Evolutionary conservation across 2,888 invertebrate genomes (phyloP).

Genomic region (Chesias legatella): DNA sequence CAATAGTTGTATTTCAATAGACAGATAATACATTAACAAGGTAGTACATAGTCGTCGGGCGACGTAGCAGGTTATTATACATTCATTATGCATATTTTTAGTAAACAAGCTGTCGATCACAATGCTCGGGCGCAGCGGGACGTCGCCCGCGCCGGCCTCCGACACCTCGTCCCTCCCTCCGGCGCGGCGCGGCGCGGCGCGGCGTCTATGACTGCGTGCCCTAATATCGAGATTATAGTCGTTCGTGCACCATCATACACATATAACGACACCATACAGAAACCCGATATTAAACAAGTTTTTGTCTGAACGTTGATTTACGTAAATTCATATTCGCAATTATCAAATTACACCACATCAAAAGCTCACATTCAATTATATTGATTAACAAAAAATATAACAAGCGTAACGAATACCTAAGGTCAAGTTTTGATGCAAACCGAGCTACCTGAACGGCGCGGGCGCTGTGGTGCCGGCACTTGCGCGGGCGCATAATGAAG

Average conservation of each 20-base stretch:
- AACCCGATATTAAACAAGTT: slow-evolving; percentile 53
- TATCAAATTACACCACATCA: slow-evolving; percentile 72
- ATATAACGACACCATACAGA: slow-evolving; percentile 34
- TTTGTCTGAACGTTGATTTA: slow-evolving; percentile 50
- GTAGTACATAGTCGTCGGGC: slow-evolving; percentile 43
- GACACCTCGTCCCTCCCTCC: slow-evolving; percentile 61
- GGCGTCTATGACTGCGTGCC: slow-evolving; percentile 47
- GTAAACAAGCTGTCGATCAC: slow-evolving; percentile 81
- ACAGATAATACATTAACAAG: slow-evolving; percentile 32
- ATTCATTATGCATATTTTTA: slow-evolving; percentile 81
- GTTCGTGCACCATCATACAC: slow-evolving; percentile 31
- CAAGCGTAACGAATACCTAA: slow-evolving; percentile 74
- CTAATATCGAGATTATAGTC: slow-evolving; percentile 56
- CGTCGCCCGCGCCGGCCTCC: slow-evolving; percentile 61
- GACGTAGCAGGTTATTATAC: slow-evolving; percentile 69
- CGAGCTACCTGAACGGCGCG: slow-evolving; percentile 75
- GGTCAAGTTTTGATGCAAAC: slow-evolving; percentile 69
- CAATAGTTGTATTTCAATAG: slow-evolving; percentile 35
- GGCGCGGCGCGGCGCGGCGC: too few relatives aligned
- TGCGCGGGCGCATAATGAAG: slow-evolving; percentile 69
- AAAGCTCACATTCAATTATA: slow-evolving; percentile 64
- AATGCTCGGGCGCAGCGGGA: slow-evolving; percentile 71
- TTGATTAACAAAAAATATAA: slow-evolving; percentile 67
- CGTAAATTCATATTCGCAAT: slow-evolving; percentile 62
- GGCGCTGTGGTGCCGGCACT: slow-evolving; percentile 58